Conservation (phyloP, 1,140 invertebrate species). For the Meloidogyne floridensis region DNA sequence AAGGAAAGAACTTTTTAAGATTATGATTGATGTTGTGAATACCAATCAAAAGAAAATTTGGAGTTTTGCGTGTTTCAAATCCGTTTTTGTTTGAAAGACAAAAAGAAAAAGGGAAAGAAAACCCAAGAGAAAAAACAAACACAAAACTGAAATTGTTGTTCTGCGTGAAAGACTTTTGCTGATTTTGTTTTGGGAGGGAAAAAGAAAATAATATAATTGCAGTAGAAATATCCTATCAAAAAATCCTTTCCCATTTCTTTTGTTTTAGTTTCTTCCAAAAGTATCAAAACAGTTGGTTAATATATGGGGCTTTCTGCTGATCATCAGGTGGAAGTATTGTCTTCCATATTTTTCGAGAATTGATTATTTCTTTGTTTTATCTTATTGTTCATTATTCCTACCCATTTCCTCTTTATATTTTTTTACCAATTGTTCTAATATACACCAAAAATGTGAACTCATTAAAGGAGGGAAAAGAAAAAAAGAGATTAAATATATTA, state of each 20-base stretch:
- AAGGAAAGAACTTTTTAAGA: not conserved
- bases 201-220: slow-evolving; percentile 10
- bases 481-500: not conserved
- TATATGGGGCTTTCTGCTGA: not conserved
- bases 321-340: slow-evolving; percentile 2
- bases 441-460: not conserved
- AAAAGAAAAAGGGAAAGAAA: slow-evolving; percentile 5
- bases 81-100: not conserved
- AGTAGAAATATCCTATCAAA: not conserved
- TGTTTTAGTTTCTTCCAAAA: not conserved
- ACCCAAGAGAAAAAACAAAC: not conserved
- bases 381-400: not conserved
- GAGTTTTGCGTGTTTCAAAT: not conserved
- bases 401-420: not conserved
- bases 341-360: not conserved
- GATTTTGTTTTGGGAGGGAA: not conserved
- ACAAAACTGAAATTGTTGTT: not conserved
- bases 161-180: not conserved
- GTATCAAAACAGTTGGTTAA: not conserved
- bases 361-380: slow-evolving; percentile 16
- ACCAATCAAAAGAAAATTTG: not conserved
- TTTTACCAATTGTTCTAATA: slow-evolving; percentile 2
- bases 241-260: not conserved
- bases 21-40: slow-evolving; percentile 16
- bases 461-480: not conserved